phyloP scores from a whole-genome alignment of 2,113 vertebrate species.

The Prunella himalayana region DNA sequence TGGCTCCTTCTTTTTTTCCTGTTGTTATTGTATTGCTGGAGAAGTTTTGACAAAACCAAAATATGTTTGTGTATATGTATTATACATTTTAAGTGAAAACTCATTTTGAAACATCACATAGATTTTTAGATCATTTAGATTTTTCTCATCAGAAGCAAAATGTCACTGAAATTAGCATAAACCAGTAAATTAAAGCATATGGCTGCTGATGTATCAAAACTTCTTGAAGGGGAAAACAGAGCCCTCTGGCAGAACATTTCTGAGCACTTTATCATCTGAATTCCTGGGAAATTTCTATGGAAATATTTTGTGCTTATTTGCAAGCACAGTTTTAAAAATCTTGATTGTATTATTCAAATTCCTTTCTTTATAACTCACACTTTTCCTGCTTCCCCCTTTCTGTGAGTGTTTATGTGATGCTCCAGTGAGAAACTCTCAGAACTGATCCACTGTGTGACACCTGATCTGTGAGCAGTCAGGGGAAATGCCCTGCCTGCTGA shows the following conservation, averaged over 20 bases:
- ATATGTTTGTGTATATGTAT: neutral
- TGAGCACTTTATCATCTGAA: neutral
- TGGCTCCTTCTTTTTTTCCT: neutral
- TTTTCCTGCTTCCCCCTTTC: neutral
- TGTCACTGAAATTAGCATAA: neutral
- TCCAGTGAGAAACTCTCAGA: neutral
- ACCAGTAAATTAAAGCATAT: neutral
- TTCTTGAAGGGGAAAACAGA: neutral
- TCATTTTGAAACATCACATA: neutral
- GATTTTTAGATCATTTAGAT: neutral
- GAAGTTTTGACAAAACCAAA: neutral
- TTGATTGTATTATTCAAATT: neutral
- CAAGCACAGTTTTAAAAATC: neutral
- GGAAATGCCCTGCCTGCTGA: neutral
- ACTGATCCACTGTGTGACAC: neutral
- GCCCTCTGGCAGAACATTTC: neutral
- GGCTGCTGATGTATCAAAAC: neutral
- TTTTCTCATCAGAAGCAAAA: conserved; percentile 2
- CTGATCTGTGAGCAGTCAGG: neutral
- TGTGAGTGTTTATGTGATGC: neutral
- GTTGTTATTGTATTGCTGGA: neutral
- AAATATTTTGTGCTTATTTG: neutral
- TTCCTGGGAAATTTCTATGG: neutral
- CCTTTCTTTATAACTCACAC: neutral
- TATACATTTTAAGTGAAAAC: neutral